phyloP scores from a whole-genome alignment of 2,888 invertebrate genomes.

The Imbricaverruca yamaguchii region DNA sequence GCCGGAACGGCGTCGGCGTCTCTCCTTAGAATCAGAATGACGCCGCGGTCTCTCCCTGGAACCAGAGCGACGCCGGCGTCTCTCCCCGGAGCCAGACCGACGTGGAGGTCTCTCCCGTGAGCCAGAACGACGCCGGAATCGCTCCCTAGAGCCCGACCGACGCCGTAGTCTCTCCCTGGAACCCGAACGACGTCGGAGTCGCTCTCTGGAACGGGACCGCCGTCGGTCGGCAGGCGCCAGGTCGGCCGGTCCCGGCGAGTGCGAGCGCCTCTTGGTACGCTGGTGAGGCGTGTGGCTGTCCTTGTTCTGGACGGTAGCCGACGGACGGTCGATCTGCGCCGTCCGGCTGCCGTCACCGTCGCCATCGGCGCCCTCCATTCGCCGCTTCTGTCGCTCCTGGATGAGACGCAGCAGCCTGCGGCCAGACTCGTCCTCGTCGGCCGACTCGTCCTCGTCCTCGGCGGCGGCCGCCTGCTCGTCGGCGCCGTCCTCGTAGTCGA shows the following conservation, averaged over 20 bases:
- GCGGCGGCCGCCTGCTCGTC: slow-evolving; percentile 37
- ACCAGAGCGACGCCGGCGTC: too few species aligned
- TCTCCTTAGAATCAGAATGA: too few species aligned
- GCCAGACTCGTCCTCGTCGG: slow-evolving; percentile 48
- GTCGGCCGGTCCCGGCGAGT: not conserved
- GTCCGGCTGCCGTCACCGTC: not conserved
- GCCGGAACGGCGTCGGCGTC: not conserved
- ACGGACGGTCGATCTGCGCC: not conserved
- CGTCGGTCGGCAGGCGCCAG: too few species aligned
- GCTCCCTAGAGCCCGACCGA: too few species aligned
- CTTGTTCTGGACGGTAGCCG: not conserved
- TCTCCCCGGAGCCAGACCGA: too few species aligned
- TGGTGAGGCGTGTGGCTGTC: too few species aligned
- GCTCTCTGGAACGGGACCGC: too few species aligned
- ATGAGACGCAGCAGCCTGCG: slow-evolving; percentile 12
- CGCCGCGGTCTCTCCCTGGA: too few species aligned
- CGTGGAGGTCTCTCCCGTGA: too few species aligned
- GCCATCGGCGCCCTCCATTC: not conserved
- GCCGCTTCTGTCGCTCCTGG: not conserved
- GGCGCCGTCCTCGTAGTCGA: slow-evolving; percentile 22
- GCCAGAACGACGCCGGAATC: too few species aligned
- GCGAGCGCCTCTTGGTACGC: not conserved
- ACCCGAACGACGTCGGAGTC: too few species aligned
- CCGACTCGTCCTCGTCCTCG: slow-evolving; percentile 53
- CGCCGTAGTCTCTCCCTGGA: too few species aligned